phyloP scores from a whole-genome alignment of 2,113 vertebrate species.

The Entelurus aequoreus region DNA sequence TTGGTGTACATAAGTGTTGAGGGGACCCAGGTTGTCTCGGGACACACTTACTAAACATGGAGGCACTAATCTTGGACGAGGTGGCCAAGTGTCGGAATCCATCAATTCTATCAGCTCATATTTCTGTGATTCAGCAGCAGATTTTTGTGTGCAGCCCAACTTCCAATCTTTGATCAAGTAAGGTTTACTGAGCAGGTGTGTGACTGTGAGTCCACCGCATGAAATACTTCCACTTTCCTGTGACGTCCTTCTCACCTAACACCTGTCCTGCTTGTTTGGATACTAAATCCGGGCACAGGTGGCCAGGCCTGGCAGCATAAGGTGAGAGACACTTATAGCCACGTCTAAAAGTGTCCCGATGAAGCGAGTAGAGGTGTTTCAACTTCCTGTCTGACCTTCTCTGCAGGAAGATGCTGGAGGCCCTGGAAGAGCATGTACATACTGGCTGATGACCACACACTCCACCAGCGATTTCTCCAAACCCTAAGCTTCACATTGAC shows the following conservation, averaged over 20 bases:
- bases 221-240: background rate
- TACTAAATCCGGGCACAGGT: slow-evolving; percentile 58
- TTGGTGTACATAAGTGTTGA: slow-evolving; percentile 42
- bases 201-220: background rate
- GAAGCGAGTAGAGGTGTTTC: background rate
- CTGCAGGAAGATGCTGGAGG: slow-evolving; percentile 52
- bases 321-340: slow-evolving; percentile 47
- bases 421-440: slow-evolving; percentile 60
- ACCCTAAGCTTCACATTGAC: slow-evolving; percentile 32
- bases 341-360: slow-evolving; percentile 25
- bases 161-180: background rate
- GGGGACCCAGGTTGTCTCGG: slow-evolving; percentile 37
- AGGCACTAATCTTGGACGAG: slow-evolving; percentile 66
- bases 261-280: slow-evolving; percentile 48
- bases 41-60: slow-evolving; percentile 63
- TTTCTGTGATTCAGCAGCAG: slow-evolving; percentile 64
- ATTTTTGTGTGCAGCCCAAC: background rate
- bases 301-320: slow-evolving; percentile 47
- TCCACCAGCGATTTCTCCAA: slow-evolving; percentile 30
- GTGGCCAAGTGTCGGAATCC: slow-evolving; percentile 38
- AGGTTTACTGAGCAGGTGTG: background rate
- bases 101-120: slow-evolving; percentile 69
- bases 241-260: slow-evolving; percentile 27
- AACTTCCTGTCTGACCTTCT: background rate
- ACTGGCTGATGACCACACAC: slow-evolving; percentile 46